phyloP scores from a whole-genome alignment of 2,888 invertebrate species.

The Scelioninae gen. 2 region DNA sequence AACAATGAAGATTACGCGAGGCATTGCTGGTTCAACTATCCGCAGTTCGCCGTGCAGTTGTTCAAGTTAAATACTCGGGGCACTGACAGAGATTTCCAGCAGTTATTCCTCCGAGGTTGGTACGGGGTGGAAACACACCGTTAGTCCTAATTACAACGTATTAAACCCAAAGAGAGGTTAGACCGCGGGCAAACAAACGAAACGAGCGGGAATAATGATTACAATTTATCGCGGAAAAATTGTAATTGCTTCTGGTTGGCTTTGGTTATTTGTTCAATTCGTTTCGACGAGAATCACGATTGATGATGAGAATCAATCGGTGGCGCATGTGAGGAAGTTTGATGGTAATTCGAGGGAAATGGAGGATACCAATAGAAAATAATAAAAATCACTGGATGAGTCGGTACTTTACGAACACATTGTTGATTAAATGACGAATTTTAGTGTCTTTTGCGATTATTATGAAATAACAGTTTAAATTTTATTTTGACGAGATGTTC shows the following conservation, averaged over 20 bases:
- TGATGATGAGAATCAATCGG: too few relatives aligned
- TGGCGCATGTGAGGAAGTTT: too few relatives aligned
- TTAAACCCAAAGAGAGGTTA: slow-evolving; percentile 37
- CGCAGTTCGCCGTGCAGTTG: slow-evolving; percentile 27
- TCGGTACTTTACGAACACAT: too few relatives aligned
- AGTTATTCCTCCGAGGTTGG: slow-evolving; percentile 48
- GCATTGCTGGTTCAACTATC: slow-evolving; percentile 26
- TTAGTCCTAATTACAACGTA: slow-evolving; percentile 51
- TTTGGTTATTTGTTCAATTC: slow-evolving; percentile 9
- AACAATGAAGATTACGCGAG: slow-evolving; percentile 48
- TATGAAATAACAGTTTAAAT: too few relatives aligned
- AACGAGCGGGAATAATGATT: slow-evolving; percentile 18
- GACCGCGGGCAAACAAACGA: slow-evolving; percentile 20
- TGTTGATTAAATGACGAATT: too few relatives aligned
- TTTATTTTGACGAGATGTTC: too few relatives aligned
- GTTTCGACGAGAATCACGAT: too few relatives aligned
- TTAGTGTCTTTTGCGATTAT: too few relatives aligned
- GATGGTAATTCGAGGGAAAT: too few relatives aligned
- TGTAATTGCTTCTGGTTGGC: slow-evolving; percentile 12
- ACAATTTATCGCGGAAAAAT: slow-evolving; percentile 27
- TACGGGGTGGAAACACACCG: slow-evolving; percentile 49
- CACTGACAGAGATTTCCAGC: slow-evolving; percentile 45
- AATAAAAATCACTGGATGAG: too few relatives aligned
- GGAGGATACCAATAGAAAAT: too few relatives aligned
- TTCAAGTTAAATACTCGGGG: slow-evolving; percentile 38